Conservation (phyloP, 2,113 vertebrate species). For the Festucalex cinctus region DNA sequence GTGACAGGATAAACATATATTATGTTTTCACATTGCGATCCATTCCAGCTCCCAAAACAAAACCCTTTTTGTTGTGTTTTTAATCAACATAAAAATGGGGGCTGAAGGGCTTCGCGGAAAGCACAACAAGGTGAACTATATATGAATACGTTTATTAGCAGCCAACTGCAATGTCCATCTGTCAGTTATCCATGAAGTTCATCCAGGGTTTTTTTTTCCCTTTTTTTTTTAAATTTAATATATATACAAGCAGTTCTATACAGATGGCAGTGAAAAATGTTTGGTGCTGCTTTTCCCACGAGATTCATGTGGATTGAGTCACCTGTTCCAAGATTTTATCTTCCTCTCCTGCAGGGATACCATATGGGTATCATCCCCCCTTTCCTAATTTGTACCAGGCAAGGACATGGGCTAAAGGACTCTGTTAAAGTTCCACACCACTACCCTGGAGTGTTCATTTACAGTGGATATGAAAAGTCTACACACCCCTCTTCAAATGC, state of each 20-base stretch:
- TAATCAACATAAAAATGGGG: too few species aligned
- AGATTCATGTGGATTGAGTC: conserved; percentile 9
- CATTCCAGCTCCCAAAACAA: too few species aligned
- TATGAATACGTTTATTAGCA: neutral
- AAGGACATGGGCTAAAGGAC: neutral
- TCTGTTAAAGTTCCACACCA: neutral
- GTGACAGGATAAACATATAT: neutral
- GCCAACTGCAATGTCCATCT: neutral
- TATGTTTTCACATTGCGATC: too few species aligned
- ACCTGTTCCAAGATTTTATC: conserved; percentile 33
- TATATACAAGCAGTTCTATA: neutral
- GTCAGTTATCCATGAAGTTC: neutral
- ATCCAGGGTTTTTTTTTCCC: neutral
- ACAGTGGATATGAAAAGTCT: neutral
- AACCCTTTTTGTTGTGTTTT: too few species aligned
- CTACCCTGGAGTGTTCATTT: neutral
- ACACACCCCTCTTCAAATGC: neutral
- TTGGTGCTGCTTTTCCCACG: conserved; percentile 10
- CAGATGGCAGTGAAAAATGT: neutral
- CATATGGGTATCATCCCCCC: conserved; percentile 63
- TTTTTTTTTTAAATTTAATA: neutral
- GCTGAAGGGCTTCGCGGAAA: neutral
- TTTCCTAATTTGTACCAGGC: conserved; percentile 6
- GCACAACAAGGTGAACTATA: neutral
- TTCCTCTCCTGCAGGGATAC: conserved; percentile 61